phyloP scores from a whole-genome alignment of 2,797 vertebrate genomes.

The Halcyon chelicuti region DNA sequence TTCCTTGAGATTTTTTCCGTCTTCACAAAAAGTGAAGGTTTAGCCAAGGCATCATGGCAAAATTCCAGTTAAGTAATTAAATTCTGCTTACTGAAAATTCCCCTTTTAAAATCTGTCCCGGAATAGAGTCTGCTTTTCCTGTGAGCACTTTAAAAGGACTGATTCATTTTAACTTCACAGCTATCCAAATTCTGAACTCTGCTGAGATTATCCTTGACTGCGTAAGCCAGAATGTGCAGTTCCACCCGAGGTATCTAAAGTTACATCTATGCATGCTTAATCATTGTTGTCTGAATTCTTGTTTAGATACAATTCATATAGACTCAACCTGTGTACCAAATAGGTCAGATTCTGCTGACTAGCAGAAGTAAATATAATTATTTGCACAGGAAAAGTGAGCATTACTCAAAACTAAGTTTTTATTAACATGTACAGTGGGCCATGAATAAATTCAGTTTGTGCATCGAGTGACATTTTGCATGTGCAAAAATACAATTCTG shows the following conservation, averaged over 20 bases:
- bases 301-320: not conserved
- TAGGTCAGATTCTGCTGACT: not conserved
- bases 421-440: not conserved
- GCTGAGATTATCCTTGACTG: not conserved
- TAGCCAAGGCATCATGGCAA: not conserved
- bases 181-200: not conserved
- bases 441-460: not conserved
- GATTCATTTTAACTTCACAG: not conserved
- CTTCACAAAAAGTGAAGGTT: not conserved
- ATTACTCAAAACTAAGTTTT: not conserved
- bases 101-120: not conserved
- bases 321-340: not conserved
- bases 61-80: constrained; percentile 11
- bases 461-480: not conserved
- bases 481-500: not conserved
- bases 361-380: not conserved
- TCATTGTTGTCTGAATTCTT: not conserved
- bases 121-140: not conserved
- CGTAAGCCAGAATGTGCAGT: not conserved
- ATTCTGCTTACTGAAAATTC: constrained; percentile 21
- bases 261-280: not conserved
- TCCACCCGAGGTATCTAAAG: not conserved
- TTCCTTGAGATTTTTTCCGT: not conserved
- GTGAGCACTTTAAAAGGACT: not conserved
- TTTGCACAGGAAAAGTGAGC: not conserved